Percentiles rank a stretch among this genome's conserved stretches.
Conservation (phyloP, 2,888 invertebrate species). For the Caenorhabditis becei region DNA sequence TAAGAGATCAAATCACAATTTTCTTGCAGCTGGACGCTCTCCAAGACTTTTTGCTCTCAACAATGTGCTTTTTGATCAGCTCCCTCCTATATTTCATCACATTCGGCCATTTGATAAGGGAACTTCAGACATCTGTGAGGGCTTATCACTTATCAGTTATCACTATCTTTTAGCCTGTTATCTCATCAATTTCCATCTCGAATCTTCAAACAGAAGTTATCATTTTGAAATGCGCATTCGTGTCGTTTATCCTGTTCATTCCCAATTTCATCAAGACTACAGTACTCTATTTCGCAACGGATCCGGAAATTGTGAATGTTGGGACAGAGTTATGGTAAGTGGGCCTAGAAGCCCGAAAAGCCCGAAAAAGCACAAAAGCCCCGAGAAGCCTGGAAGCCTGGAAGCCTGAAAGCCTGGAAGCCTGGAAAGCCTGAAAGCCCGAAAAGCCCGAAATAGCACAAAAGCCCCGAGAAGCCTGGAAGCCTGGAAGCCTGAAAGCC, state of each 20-base stretch:
- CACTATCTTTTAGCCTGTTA: too few species aligned
- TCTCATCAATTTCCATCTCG: not conserved
- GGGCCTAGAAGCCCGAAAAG: too few species aligned
- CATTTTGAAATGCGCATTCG: constrained; percentile 52
- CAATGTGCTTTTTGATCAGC: constrained; percentile 17
- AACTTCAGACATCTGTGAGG: not conserved
- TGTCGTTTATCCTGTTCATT: constrained; percentile 45
- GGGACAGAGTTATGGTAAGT: constrained; percentile 40
- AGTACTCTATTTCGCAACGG: constrained; percentile 24
- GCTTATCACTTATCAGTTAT: not conserved
- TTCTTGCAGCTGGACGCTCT: constrained; percentile 40
- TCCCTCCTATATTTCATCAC: constrained; percentile 25
- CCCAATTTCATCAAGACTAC: constrained; percentile 46
- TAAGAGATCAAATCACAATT: not conserved
- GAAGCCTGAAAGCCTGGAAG: too few species aligned
- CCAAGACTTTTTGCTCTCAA: constrained; percentile 39
- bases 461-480: too few species aligned
- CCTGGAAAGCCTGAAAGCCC: too few species aligned
- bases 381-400: too few species aligned
- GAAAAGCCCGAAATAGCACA: too few species aligned
- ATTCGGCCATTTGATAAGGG: constrained; percentile 12
- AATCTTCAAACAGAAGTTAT: constrained; percentile 30
- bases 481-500: too few species aligned
- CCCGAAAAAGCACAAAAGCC: too few species aligned
- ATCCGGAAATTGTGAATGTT: constrained; percentile 13